Evolutionary conservation across 1,140 invertebrate species (phyloP).

Genomic region (Pseudomyrmex pallidus): DNA sequence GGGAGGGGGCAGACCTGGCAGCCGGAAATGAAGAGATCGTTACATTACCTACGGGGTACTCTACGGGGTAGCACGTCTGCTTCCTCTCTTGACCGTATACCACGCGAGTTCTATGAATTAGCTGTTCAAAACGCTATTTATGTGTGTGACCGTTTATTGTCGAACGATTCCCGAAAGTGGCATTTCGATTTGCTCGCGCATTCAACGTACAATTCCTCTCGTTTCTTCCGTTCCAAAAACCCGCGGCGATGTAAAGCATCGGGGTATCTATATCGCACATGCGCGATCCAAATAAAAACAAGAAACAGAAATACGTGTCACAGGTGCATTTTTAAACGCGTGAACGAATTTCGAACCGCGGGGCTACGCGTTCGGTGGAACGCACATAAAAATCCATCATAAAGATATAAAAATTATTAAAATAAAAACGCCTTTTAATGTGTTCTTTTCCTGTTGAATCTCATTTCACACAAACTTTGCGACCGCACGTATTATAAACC

Average conservation of each 20-base stretch:
- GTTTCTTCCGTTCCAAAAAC: background rate
- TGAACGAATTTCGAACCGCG: too few relatives aligned
- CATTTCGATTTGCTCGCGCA: background rate
- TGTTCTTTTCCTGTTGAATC: background rate
- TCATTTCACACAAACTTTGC: constrained; percentile 7
- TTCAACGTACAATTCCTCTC: background rate
- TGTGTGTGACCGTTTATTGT: constrained; percentile 27
- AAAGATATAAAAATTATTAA: too few relatives aligned
- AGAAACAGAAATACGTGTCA: too few relatives aligned
- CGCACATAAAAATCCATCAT: background rate
- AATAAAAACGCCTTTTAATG: background rate
- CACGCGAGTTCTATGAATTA: constrained; percentile 26
- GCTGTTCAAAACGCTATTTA: constrained; percentile 8
- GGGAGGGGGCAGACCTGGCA: constrained; percentile 23
- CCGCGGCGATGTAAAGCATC: background rate
- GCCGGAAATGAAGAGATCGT: constrained; percentile 74
- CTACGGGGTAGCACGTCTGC: background rate
- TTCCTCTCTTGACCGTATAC: background rate
- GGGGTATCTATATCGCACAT: too few relatives aligned
- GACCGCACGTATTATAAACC: background rate
- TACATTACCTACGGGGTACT: constrained; percentile 27
- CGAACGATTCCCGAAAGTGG: constrained; percentile 22
- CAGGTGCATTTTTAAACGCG: too few relatives aligned
- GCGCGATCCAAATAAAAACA: too few relatives aligned
- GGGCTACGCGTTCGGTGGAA: background rate